phyloP scores from a whole-genome alignment of 2,797 vertebrate genomes.

The Hoplostethus atlanticus region DNA sequence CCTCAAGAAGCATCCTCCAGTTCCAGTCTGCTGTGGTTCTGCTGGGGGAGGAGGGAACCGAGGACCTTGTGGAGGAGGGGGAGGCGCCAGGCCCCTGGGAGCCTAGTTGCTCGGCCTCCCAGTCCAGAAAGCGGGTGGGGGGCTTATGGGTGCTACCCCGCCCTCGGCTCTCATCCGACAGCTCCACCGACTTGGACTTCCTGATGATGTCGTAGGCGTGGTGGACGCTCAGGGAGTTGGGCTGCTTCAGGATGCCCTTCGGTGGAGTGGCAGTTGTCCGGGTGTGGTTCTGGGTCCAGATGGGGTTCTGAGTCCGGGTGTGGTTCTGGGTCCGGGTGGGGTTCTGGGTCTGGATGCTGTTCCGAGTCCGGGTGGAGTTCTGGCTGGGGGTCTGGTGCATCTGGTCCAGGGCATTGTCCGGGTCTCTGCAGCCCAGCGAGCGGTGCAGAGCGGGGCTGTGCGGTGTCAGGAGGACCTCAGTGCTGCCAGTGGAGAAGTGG shows the following conservation, averaged over 20 bases:
- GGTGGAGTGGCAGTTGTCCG: neutral
- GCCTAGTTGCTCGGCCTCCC: conserved; percentile 8
- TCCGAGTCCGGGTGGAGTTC: no score
- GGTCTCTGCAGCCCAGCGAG: conserved; percentile 81
- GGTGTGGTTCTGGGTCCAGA: no score
- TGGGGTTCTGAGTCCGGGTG: neutral
- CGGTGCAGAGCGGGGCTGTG: neutral
- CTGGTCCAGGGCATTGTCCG: conserved; percentile 77
- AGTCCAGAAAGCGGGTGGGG: conserved; percentile 49
- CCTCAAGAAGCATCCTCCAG: conserved; percentile 78
- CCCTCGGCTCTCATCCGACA: conserved; percentile 53
- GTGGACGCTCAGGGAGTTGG: conserved; percentile 47
- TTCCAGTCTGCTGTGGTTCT: conserved; percentile 46
- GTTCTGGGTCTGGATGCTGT: neutral
- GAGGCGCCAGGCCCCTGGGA: neutral
- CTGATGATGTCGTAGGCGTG: conserved; percentile 72
- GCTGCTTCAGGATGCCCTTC: conserved; percentile 88
- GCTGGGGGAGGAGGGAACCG: conserved; percentile 2
- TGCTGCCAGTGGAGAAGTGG: conserved; percentile 69
- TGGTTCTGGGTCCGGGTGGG: conserved; percentile 50
- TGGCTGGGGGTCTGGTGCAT: neutral
- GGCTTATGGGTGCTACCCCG: neutral
- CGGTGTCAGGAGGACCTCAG: conserved; percentile 34
- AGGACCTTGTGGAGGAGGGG: neutral
- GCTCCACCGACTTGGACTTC: conserved; percentile 84